Evolutionary conservation across 2,797 vertebrate species (phyloP).

Genomic region (Hippocampus kuda): DNA sequence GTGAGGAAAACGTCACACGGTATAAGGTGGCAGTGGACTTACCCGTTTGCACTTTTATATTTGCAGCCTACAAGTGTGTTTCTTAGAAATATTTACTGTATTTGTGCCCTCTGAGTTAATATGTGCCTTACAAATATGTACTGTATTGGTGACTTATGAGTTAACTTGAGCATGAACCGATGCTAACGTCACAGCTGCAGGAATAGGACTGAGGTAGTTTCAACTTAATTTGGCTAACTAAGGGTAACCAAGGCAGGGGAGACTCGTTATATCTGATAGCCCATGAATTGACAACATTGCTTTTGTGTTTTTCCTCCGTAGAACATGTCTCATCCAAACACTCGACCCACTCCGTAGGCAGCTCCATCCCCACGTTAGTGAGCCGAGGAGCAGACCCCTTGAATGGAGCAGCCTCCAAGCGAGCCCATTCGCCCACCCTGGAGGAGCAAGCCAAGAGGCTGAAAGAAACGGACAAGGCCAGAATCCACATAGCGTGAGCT

Average conservation of each 20-base stretch:
- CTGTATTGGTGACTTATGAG: too few species aligned
- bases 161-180: too few species aligned
- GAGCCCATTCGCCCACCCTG: slow-evolving; percentile 67
- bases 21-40: too few species aligned
- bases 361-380: slow-evolving; percentile 69
- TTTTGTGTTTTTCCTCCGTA: slow-evolving; percentile 11
- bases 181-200: not conserved
- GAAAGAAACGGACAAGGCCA: slow-evolving; percentile 78
- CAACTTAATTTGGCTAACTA: not conserved
- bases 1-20: too few species aligned
- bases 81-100: too few species aligned
- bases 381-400: slow-evolving; percentile 59
- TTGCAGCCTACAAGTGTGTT: too few species aligned
- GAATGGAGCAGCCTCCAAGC: slow-evolving; percentile 71
- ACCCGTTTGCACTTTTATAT: too few species aligned
- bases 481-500: slow-evolving; percentile 59
- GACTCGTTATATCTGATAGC: not conserved
- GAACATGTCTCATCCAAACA: slow-evolving; percentile 51
- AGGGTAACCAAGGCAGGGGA: not conserved
- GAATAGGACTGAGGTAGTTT: not conserved
- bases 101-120: too few species aligned
- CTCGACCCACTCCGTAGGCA: slow-evolving; percentile 47
- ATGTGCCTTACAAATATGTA: too few species aligned
- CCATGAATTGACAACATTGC: not conserved
- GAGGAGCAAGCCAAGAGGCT: slow-evolving; percentile 75